Percentiles rank a stretch among this genome's conserved stretches.
These are phyloP conservation scores for Tricholauxania praeusta DNA, from an alignment of 2,888 invertebrate species.

Conservation along the genomic window DNA sequence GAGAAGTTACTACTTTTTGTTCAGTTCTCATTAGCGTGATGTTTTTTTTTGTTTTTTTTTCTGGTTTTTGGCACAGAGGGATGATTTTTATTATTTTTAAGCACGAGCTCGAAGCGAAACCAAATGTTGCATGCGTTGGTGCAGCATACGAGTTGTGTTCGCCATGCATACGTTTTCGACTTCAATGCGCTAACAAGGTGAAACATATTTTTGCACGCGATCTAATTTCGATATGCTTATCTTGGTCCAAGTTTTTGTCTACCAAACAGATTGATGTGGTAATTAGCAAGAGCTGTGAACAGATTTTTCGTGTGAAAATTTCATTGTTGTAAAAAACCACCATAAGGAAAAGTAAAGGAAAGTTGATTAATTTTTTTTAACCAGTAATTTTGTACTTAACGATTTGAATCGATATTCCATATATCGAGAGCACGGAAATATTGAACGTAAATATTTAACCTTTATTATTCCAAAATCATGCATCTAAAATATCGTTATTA, in stretches of 20 bases:
- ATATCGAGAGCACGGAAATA: too few relatives aligned
- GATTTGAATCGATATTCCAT: too few relatives aligned
- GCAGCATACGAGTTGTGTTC: not conserved
- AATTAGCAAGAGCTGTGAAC: slow-evolving; percentile 33
- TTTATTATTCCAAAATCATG: too few relatives aligned
- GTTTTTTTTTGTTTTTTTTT: not conserved
- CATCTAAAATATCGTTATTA: too few relatives aligned
- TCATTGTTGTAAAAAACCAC: too few relatives aligned
- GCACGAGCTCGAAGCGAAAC: slow-evolving; percentile 49
- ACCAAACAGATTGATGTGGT: slow-evolving; percentile 12
- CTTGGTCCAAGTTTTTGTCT: slow-evolving; percentile 8
- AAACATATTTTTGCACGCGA: slow-evolving; percentile 64
- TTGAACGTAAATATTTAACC: too few relatives aligned
- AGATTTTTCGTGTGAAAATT: slow-evolving; percentile 30
- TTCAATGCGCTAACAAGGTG: slow-evolving; percentile 63
- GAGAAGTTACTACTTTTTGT: too few relatives aligned
- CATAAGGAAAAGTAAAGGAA: too few relatives aligned
- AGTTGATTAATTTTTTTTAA: too few relatives aligned
- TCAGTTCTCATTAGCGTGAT: too few relatives aligned
- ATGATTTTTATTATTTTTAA: slow-evolving; percentile 33
- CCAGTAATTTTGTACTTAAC: too few relatives aligned
- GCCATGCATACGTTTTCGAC: slow-evolving; percentile 56
- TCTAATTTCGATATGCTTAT: slow-evolving; percentile 47
- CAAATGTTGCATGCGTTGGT: slow-evolving; percentile 52
- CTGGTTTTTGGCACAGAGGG: slow-evolving; percentile 12